phyloP scores from a whole-genome alignment of 2,888 invertebrate genomes.

The Muschampia plurimacula region DNA sequence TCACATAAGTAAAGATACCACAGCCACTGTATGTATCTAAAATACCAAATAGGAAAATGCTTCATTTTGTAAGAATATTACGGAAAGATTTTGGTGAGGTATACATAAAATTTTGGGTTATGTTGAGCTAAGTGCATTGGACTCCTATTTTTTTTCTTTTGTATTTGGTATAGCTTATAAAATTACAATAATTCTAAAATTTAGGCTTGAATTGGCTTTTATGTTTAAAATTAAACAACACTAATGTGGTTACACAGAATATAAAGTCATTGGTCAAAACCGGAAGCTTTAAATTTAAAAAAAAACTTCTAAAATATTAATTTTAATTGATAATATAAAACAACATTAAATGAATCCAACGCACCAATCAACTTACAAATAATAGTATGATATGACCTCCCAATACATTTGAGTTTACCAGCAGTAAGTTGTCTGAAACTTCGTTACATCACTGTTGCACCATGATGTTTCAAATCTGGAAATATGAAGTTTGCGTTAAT shows the following conservation, averaged over 20 bases:
- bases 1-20: slow-evolving; percentile 85
- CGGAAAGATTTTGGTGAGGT: slow-evolving; percentile 80
- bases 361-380: slow-evolving; percentile 76
- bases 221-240: not conserved
- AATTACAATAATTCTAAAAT: not conserved
- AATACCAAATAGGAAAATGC: slow-evolving; percentile 86
- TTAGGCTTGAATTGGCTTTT: not conserved
- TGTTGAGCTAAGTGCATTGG: slow-evolving; percentile 76
- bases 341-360: slow-evolving; percentile 51
- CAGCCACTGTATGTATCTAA: slow-evolving; percentile 86
- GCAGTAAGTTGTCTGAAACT: slow-evolving; percentile 75
- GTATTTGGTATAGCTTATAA: not conserved
- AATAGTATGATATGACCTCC: slow-evolving; percentile 77
- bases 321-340: not conserved
- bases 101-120: slow-evolving; percentile 69
- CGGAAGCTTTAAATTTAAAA: not conserved
- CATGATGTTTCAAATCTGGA: slow-evolving; percentile 72
- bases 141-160: slow-evolving; percentile 42
- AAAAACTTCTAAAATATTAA: not conserved
- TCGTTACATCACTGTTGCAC: slow-evolving; percentile 68
- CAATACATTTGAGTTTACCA: slow-evolving; percentile 76
- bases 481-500: slow-evolving; percentile 44
- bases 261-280: not conserved
- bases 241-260: not conserved
- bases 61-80: slow-evolving; percentile 74